Conservation (phyloP, 2,113 vertebrate species). For the Tetrao urogallus region DNA sequence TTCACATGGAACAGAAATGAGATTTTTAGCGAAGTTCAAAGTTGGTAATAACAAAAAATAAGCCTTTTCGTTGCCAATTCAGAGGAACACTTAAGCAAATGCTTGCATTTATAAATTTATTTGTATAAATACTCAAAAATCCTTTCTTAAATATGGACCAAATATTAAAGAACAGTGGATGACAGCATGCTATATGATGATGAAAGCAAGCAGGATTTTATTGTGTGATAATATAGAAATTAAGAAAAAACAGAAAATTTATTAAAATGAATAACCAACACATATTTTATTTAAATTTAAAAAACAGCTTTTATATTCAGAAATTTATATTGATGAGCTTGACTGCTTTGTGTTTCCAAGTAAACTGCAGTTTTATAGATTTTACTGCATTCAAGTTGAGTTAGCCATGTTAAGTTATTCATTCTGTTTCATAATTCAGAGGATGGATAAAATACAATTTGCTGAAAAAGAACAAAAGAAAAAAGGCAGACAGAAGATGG, state of each 20-base stretch:
- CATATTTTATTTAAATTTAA: not conserved
- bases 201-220: not conserved
- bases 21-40: not conserved
- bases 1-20: not conserved
- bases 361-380: not conserved
- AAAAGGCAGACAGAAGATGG: not conserved
- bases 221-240: not conserved
- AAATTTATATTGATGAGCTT: not conserved
- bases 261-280: not conserved
- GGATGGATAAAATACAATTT: constrained; percentile 36
- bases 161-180: not conserved
- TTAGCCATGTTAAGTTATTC: constrained; percentile 9
- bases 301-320: not conserved
- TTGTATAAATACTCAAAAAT: not conserved
- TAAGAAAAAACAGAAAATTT: not conserved
- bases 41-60: not conserved
- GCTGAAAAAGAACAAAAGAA: not conserved
- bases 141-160: not conserved
- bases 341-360: not conserved
- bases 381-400: not conserved
- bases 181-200: not conserved
- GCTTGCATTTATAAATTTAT: not conserved
- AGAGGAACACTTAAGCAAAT: not conserved
- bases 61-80: not conserved
- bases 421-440: constrained; percentile 50